Percentiles rank a stretch among this genome's conserved stretches.
phyloP scores from a whole-genome alignment of 1,140 invertebrate genomes.

The Drosophila tsacasi region DNA sequence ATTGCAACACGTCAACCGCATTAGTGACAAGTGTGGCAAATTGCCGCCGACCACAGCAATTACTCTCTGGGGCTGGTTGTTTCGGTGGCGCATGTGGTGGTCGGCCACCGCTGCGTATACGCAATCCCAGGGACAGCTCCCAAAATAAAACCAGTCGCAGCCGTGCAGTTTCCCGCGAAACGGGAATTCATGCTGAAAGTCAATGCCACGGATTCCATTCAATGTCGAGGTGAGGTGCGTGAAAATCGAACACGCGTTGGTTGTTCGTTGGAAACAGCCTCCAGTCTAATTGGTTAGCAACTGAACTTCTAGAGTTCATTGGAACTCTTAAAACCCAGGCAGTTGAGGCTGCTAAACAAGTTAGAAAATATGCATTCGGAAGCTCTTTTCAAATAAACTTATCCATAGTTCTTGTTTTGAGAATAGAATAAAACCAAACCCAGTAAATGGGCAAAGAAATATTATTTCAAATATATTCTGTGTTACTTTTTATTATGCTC shows the following conservation, averaged over 20 bases:
- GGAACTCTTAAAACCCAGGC: neutral
- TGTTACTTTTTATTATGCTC: neutral
- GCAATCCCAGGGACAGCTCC: constrained; percentile 55
- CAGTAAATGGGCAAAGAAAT: neutral
- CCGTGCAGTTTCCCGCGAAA: constrained; percentile 38
- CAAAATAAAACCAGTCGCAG: constrained; percentile 63
- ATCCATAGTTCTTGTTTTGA: neutral
- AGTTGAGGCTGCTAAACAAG: neutral
- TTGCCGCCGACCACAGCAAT: constrained; percentile 25
- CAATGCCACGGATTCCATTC: constrained; percentile 35
- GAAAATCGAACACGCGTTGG: constrained; percentile 26
- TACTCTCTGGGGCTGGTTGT: constrained; percentile 32
- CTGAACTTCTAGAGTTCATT: constrained; percentile 10
- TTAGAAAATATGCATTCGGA: neutral
- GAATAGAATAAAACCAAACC: neutral
- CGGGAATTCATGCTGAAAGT: constrained; percentile 43
- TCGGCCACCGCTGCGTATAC: constrained; percentile 63
- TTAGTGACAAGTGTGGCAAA: constrained; percentile 66
- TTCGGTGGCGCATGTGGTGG: constrained; percentile 45
- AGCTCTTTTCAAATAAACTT: too few species aligned
- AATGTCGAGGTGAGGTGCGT: constrained; percentile 42
- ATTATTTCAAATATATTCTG: too few species aligned
- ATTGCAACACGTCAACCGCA: constrained; percentile 55
- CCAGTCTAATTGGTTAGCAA: constrained; percentile 12
- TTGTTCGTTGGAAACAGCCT: constrained; percentile 15